Evolutionary conservation across 1,140 invertebrate genomes (phyloP).

Genomic region (Doryteuthis pealeii): DNA sequence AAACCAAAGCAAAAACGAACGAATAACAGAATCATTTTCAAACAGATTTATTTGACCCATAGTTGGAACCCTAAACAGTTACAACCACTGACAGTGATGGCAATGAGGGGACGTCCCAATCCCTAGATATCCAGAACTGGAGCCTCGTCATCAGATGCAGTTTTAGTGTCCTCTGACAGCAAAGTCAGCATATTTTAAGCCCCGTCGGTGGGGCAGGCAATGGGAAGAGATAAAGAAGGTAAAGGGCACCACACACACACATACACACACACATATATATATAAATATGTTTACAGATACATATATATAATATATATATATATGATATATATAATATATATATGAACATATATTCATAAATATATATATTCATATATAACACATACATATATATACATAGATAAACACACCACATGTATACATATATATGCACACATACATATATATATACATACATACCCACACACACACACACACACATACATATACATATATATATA

Average conservation of each 20-base stretch:
- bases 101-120: too few relatives aligned
- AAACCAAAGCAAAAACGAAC: too few relatives aligned
- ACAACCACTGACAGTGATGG: too few relatives aligned
- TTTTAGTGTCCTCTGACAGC: too few relatives aligned
- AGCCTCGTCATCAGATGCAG: too few relatives aligned
- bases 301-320: constrained; percentile 2
- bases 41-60: too few relatives aligned
- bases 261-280: not conserved
- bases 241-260: not conserved
- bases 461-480: not conserved
- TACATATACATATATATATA: not conserved
- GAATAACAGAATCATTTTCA: too few relatives aligned
- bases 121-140: too few relatives aligned
- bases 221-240: too few relatives aligned
- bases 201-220: too few relatives aligned
- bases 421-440: not conserved
- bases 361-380: not conserved
- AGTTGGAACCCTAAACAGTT: too few relatives aligned
- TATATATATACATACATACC: not conserved
- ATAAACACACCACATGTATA: not conserved
- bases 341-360: not conserved
- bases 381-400: not conserved
- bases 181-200: too few relatives aligned
- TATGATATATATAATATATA: not conserved
- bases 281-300: not conserved